phyloP scores from a whole-genome alignment of 2,797 vertebrate species.

The Thripadectes ignobilis region DNA sequence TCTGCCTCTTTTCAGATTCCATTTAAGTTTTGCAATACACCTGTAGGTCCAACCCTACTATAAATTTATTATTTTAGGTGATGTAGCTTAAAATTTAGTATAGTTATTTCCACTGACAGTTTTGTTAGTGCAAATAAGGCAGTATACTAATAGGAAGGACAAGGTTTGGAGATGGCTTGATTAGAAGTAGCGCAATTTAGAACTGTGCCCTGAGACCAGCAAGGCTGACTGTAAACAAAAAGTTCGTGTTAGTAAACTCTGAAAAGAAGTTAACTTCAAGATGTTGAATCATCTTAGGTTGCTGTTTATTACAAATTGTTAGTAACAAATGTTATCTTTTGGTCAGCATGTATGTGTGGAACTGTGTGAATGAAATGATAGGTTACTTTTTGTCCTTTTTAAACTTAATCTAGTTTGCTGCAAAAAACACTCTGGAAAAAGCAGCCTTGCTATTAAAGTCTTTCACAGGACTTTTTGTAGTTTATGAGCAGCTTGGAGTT shows the following conservation, averaged over 20 bases:
- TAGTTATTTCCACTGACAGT: not conserved
- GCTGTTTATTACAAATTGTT: not conserved
- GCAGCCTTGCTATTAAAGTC: not conserved
- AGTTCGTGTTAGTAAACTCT: not conserved
- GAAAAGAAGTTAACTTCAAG: not conserved
- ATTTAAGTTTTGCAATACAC: not conserved
- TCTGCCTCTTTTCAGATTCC: not conserved
- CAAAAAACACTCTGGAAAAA: not conserved
- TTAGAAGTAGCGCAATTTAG: not conserved
- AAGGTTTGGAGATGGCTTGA: not conserved
- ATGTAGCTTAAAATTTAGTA: not conserved
- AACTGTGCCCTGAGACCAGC: not conserved
- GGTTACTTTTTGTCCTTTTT: not conserved
- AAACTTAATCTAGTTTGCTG: not conserved
- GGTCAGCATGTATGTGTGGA: not conserved
- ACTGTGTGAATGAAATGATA: not conserved
- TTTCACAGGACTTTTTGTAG: not conserved
- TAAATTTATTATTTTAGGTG: not conserved
- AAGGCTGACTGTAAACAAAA: not conserved
- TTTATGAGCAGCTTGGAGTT: not conserved
- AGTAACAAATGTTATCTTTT: not conserved
- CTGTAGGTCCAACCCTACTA: not conserved
- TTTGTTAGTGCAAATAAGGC: not conserved
- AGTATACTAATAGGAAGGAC: not conserved
- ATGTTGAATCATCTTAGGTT: not conserved